Evolutionary conservation across 1,140 invertebrate genomes (phyloP), one percentile per base, ranked within the genome.

Genomic region (Zaprionus inermis): DNA sequence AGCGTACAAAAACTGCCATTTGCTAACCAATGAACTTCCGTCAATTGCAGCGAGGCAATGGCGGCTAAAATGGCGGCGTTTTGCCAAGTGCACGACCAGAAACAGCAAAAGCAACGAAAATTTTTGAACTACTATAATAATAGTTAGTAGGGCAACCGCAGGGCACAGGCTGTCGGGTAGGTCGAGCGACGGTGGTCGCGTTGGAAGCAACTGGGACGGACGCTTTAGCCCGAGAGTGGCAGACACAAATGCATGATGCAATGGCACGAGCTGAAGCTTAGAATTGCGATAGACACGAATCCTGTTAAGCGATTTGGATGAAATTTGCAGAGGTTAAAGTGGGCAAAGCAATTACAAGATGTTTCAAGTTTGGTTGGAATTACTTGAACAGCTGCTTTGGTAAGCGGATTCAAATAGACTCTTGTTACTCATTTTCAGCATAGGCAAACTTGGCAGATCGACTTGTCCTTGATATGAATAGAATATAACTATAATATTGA

Each of bases 1-100:
- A 89, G 84, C 85, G 81, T 90, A 89, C 81, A 89, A 89, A 89
- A 89, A 90, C 84, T 89, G 84, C 78, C 85, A 89, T 89, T 89
- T 89, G 81, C 78, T 89, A 89, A 89, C 84, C 84, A 89, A 89
- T 89, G 84, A 89, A 89, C 84, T 89, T 89, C 84, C 84, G 85
- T 89, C 84, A 85, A 89, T 89, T 89, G 84, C 78, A 88, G 84
- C 56, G 58, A 71, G 69, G 80, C 73, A 86, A 72, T 72, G 83
- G 72, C 64, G 72, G 57, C 79, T 76, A 76, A 84, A 84, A 82
- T 79, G 81, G 75, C 84, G 84, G 77, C 84, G 80, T 78, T 84
- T 76, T 84, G 84, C 73, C 80, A 88, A 88, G 80, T 80, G 68
- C 72, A 76, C 68, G 34, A 60, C 60, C 61, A 76, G 41, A 34